Conservation (phyloP, 2,888 invertebrate genomes). For the Melipona bicolor region DNA sequence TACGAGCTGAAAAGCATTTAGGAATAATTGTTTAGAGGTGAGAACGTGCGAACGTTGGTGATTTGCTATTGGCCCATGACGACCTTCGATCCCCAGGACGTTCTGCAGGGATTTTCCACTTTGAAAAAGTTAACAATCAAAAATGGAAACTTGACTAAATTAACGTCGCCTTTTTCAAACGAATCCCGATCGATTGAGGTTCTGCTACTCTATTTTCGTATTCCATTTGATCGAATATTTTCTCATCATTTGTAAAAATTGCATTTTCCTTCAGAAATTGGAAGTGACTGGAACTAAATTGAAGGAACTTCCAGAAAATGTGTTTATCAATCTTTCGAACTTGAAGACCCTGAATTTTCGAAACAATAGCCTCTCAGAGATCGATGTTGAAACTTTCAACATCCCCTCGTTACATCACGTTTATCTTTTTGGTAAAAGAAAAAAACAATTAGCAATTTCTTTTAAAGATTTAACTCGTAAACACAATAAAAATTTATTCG, state of each 20-base stretch:
- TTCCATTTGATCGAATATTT: not conserved
- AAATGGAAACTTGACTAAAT: constrained; percentile 74
- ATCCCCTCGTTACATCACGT: constrained; percentile 82
- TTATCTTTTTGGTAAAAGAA: constrained; percentile 85
- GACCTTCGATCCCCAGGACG: constrained; percentile 73
- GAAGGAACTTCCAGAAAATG: constrained; percentile 71
- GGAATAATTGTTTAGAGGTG: constrained; percentile 37
- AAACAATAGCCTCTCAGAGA: constrained; percentile 85
- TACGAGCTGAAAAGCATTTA: not conserved
- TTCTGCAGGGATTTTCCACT: constrained; percentile 72
- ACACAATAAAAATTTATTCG: not conserved
- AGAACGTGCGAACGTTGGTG: constrained; percentile 45
- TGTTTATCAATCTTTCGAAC: constrained; percentile 84
- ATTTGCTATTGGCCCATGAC: constrained; percentile 74
- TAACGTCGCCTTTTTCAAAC: constrained; percentile 72
- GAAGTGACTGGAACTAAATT: constrained; percentile 81
- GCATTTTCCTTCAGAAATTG: constrained; percentile 73
- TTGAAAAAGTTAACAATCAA: constrained; percentile 73
- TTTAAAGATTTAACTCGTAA: not conserved
- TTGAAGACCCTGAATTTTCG: constrained; percentile 86
- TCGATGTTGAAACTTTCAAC: constrained; percentile 83
- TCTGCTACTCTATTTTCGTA: constrained; percentile 5
- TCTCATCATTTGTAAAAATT: not conserved
- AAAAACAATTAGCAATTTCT: not conserved
- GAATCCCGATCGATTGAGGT: constrained; percentile 75